Evolutionary conservation across 2,888 invertebrate species (phyloP).

Genomic region (Archaeoteleia sp.): DNA sequence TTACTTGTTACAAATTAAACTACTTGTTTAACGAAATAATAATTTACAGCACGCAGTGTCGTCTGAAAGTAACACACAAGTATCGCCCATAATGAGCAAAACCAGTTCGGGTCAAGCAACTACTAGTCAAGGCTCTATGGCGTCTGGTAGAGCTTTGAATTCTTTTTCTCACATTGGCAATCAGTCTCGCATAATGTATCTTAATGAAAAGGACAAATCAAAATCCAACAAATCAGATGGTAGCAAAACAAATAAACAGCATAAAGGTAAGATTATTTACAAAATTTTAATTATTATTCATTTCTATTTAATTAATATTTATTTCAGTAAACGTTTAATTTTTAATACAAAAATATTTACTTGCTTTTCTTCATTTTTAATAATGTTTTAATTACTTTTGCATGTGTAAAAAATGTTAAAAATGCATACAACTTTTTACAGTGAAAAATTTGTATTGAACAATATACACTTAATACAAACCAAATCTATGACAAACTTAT

Average conservation of each 20-base stretch:
- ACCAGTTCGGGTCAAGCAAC: constrained; percentile 71
- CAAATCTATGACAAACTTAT: no score
- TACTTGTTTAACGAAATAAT: no score
- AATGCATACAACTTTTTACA: no score
- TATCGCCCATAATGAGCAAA: constrained; percentile 70
- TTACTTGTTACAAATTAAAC: no score
- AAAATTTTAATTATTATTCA: no score
- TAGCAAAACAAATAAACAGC: constrained; percentile 65
- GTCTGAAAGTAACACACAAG: constrained; percentile 68
- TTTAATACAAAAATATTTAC: no score
- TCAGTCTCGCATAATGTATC: constrained; percentile 66
- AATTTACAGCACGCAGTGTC: constrained; percentile 69
- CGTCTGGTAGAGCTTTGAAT: constrained; percentile 65
- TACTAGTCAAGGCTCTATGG: constrained; percentile 70
- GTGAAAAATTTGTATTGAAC: no score
- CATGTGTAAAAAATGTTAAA: no score
- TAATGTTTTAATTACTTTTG: constrained; percentile 37
- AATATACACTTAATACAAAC: no score
- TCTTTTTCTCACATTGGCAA: constrained; percentile 63
- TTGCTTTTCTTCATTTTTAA: constrained; percentile 38
- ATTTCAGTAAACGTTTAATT: constrained; percentile 3
- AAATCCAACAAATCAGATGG: constrained; percentile 64
- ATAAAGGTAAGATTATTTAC: constrained; percentile 69
- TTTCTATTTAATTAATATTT: no score
- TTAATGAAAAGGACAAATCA: constrained; percentile 70